Evolutionary conservation across 2,888 invertebrate genomes (phyloP).

Genomic region (Synanthedon formicaeformis): DNA sequence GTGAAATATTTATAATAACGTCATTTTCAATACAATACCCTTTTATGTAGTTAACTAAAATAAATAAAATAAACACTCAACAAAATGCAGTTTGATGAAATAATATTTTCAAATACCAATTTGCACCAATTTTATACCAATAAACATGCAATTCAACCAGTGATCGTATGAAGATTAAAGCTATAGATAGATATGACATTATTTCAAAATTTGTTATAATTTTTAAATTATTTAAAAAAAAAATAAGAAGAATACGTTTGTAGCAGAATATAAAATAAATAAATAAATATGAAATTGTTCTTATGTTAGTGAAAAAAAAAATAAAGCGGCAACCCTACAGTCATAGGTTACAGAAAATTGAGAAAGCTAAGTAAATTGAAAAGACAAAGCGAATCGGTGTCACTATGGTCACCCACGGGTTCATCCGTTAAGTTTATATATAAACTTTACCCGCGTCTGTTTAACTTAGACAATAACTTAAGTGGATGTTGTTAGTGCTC

Average conservation of each 20-base stretch:
- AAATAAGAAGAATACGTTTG: neutral
- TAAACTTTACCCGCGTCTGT: constrained; percentile 17
- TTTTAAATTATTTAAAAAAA: too few relatives aligned
- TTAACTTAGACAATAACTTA: constrained; percentile 30
- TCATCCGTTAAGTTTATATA: constrained; percentile 11
- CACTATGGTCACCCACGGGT: constrained; percentile 25
- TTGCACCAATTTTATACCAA: too few relatives aligned
- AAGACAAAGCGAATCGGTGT: constrained; percentile 32
- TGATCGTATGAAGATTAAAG: too few relatives aligned
- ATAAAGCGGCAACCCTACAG: neutral
- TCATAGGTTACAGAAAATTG: constrained; percentile 15
- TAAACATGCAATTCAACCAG: too few relatives aligned
- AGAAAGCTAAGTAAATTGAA: constrained; percentile 28
- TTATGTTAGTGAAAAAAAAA: neutral
- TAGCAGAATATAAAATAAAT: neutral
- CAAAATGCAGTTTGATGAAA: too few relatives aligned
- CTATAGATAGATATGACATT: too few relatives aligned
- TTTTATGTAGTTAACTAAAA: too few relatives aligned
- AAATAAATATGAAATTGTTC: neutral
- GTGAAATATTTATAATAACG: too few relatives aligned
- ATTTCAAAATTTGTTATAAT: too few relatives aligned
- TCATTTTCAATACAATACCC: too few relatives aligned
- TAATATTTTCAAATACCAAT: too few relatives aligned
- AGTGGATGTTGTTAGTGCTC: constrained; percentile 24
- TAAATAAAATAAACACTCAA: too few relatives aligned